Conservation (phyloP, 2,888 invertebrate genomes). For the Ochlodes sylvanus region DNA sequence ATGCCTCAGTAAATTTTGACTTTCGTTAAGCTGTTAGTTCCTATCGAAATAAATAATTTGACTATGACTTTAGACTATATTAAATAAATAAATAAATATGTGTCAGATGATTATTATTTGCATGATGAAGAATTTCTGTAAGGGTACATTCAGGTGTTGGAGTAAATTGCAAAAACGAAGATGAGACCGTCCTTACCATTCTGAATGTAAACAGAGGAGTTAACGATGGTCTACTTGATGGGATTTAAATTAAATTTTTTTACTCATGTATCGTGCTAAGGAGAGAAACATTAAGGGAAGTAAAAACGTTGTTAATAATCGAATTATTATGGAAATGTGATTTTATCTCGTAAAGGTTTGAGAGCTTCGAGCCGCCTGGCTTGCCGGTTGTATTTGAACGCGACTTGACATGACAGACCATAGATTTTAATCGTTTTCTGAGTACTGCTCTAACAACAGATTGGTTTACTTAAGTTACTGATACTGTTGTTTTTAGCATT, state of each 20-base stretch:
- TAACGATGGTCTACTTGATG: slow-evolving; percentile 44
- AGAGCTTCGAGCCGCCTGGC: background rate
- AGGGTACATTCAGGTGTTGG: slow-evolving; percentile 1
- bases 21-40: too few relatives aligned
- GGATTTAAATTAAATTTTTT: slow-evolving; percentile 45
- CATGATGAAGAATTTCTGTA: slow-evolving; percentile 4
- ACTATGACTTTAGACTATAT: background rate
- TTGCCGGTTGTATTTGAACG: slow-evolving; percentile 6
- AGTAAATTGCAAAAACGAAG: slow-evolving; percentile 29
- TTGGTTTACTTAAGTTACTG: background rate
- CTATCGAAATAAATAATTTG: too few relatives aligned
- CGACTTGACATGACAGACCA: slow-evolving; percentile 12
- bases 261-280: slow-evolving; percentile 32
- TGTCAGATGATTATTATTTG: background rate
- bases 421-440: slow-evolving; percentile 18
- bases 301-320: slow-evolving; percentile 39
- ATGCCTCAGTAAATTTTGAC: too few relatives aligned
- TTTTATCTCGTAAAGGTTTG: slow-evolving; percentile 34
- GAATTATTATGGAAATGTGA: slow-evolving; percentile 35
- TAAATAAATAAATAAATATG: too few relatives aligned
- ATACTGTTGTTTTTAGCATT: background rate
- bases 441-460: background rate
- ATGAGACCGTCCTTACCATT: slow-evolving; percentile 35
- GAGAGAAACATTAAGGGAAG: slow-evolving; percentile 39
- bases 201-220: slow-evolving; percentile 42